Base-by-base conservation (phyloP, 2,797 vertebrate genomes). In the Coreius guichenoti region DNA sequence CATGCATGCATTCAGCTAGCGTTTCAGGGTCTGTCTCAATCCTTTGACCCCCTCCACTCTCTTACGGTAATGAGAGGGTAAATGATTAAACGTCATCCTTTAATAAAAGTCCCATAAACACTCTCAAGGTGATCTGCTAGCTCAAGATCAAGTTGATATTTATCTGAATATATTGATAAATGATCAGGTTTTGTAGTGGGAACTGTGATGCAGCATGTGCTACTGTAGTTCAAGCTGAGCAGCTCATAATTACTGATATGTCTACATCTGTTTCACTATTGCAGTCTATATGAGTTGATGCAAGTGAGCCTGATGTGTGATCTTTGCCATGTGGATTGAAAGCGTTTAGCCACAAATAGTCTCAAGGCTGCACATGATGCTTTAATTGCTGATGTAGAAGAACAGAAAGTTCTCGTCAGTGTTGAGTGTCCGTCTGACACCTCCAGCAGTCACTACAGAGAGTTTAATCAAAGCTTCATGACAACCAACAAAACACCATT, bases 11-110 rank as follows among this genome's bases (percentile, higher is more conserved):
- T 43, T 29, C 26, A 87, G 80, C n/a, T 85, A 63, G 80, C 80
- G 2, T 82, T 80, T 83, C 79, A 77, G 79, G 81, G 56, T 80
- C 78, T 36, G 75, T 72, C 80, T 69, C 4, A 9, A 61, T 26
- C 51, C 65, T 84, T 84, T 84, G 82, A 78, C 49, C 63, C 43
- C 45, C 67, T 58, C 63, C 13, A 13, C 47, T 68, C 67, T 80
- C 39, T 82, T 82, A 80, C 16, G 2, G 21, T 73, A 80, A 85
- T 85, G 54, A 80, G 77, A 63, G 43, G 29, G 68, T 31, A 36
- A n/a, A 61, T 82, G 68, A 23, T 39, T 47, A n/a, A 67, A 36
- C 7, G 4, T 31, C 45, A 68, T 3, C 11, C 29, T 33, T 49
- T n/a, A 13, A 61, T 45, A 80, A 80, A 29, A 33, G n/a, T 33